Evolutionary conservation across 92 coral and sea anemone species (phyloP).

Genomic region (Plumapathes pennacea): DNA sequence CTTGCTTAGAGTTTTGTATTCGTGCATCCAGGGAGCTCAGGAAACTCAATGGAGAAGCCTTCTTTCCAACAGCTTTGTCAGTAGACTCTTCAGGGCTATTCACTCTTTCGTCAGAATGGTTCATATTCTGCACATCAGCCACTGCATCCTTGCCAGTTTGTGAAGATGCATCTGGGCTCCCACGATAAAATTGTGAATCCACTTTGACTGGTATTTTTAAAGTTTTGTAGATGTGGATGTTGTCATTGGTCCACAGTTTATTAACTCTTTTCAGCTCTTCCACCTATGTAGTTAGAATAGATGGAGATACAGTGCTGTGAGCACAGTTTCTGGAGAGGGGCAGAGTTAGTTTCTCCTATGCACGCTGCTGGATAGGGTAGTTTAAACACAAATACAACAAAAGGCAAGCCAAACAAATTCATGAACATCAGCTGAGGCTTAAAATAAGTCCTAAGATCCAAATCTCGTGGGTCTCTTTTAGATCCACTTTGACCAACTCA

Average conservation of each 20-base stretch:
- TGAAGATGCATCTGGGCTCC: conserved; percentile 21
- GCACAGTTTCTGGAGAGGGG: too few relatives aligned
- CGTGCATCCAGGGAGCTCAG: conserved; percentile 70
- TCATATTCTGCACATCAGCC: conserved; percentile 7
- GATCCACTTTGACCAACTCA: too few relatives aligned
- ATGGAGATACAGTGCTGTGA: too few relatives aligned
- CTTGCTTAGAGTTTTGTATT: conserved; percentile 63
- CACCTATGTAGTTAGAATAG: too few relatives aligned
- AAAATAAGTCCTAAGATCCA: too few relatives aligned
- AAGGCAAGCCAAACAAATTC: too few relatives aligned
- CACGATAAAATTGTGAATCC: conserved; percentile 38
- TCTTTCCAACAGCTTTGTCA: not conserved
- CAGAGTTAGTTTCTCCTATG: too few relatives aligned
- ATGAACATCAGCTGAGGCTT: too few relatives aligned
- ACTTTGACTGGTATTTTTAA: conserved; percentile 79
- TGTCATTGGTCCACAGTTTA: conserved; percentile 94
- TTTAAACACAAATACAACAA: too few relatives aligned
- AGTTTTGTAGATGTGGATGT: conserved; percentile 71
- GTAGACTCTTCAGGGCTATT: conserved; percentile 3
- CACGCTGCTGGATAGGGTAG: too few relatives aligned
- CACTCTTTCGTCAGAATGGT: conserved; percentile 2
- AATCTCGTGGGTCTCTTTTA: too few relatives aligned
- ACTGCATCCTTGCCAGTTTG: conserved; percentile 24
- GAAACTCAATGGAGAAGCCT: conserved; percentile 47
- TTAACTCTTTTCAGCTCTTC: conserved; percentile 82